Evolutionary conservation across 2,797 vertebrate genomes (phyloP).

Genomic region (Myoxocephalus aenaeus): DNA sequence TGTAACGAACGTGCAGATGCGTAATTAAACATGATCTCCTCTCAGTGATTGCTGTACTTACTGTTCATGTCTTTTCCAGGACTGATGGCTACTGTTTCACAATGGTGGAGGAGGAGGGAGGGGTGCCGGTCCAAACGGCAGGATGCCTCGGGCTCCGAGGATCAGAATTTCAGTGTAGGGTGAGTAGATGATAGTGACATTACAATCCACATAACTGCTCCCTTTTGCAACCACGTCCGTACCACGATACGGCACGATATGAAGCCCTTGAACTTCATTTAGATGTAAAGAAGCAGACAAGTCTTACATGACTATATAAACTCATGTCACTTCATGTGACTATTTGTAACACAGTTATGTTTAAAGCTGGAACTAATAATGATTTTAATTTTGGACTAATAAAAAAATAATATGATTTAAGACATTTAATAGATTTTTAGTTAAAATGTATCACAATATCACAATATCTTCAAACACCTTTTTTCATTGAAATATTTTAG

Average conservation of each 20-base stretch:
- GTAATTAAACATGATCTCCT: not conserved
- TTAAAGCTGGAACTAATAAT: not conserved
- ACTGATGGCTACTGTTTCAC: constrained; percentile 97
- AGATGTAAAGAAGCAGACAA: not conserved
- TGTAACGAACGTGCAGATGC: not conserved
- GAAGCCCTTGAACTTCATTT: not conserved
- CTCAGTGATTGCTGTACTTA: not conserved
- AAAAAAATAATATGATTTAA: too few relatives aligned
- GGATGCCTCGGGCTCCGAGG: constrained; percentile 93
- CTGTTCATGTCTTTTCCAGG: constrained; percentile 75
- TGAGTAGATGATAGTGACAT: constrained; percentile 70
- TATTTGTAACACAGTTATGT: not conserved
- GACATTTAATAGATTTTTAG: not conserved
- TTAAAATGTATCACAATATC: not conserved
- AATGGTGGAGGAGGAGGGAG: constrained; percentile 95
- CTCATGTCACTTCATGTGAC: not conserved
- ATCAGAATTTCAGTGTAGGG: constrained; percentile 96
- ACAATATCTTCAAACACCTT: not conserved
- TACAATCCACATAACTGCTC: not conserved
- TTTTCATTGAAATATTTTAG: not conserved
- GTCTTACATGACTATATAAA: not conserved
- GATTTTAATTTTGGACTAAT: not conserved
- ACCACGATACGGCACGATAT: too few relatives aligned
- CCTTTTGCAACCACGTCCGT: not conserved
- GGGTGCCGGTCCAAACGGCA: constrained; percentile 88